Evolutionary conservation across 1,140 invertebrate genomes (phyloP).

Genomic region (Lepidurus arcticus): DNA sequence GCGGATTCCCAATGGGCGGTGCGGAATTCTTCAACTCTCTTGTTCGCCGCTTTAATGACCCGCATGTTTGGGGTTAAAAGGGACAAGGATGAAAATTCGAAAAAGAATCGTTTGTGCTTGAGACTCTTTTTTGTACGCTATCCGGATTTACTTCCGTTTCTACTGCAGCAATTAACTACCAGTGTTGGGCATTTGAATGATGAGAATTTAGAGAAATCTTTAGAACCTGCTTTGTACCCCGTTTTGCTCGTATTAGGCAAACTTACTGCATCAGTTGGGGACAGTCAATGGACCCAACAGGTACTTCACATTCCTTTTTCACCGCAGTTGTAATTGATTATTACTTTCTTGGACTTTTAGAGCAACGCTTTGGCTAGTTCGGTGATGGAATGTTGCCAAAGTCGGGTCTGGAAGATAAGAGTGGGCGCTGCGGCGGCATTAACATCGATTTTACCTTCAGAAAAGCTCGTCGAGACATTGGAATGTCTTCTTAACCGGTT

Average conservation of each 20-base stretch:
- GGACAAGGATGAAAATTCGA: slow-evolving; percentile 58
- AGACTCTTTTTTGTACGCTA: slow-evolving; percentile 78
- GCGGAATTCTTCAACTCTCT: slow-evolving; percentile 77
- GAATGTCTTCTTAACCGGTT: not conserved
- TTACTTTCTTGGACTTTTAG: not conserved
- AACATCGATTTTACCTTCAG: slow-evolving; percentile 54
- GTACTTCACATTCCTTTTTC: not conserved
- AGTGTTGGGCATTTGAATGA: slow-evolving; percentile 44
- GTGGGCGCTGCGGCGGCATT: slow-evolving; percentile 61
- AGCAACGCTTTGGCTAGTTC: slow-evolving; percentile 44
- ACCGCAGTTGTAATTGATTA: not conserved
- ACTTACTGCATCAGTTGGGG: slow-evolving; percentile 65
- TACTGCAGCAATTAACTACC: slow-evolving; percentile 58
- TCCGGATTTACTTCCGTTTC: slow-evolving; percentile 69
- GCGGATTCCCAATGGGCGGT: slow-evolving; percentile 71
- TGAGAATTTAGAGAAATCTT: slow-evolving; percentile 46
- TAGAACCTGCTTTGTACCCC: slow-evolving; percentile 59
- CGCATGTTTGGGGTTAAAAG: slow-evolving; percentile 85
- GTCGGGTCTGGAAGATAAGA: slow-evolving; percentile 57
- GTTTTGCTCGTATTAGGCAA: slow-evolving; percentile 70
- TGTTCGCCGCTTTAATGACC: slow-evolving; percentile 77
- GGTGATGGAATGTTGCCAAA: slow-evolving; percentile 47
- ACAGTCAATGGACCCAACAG: slow-evolving; percentile 57
- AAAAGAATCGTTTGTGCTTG: slow-evolving; percentile 61
- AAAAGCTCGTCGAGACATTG: slow-evolving; percentile 37